A percentile compares a stretch with the other conserved stretches of the same genome.
Evolutionary conservation across 2,888 invertebrate species (phyloP).

Genomic region (Bugula neritina): DNA sequence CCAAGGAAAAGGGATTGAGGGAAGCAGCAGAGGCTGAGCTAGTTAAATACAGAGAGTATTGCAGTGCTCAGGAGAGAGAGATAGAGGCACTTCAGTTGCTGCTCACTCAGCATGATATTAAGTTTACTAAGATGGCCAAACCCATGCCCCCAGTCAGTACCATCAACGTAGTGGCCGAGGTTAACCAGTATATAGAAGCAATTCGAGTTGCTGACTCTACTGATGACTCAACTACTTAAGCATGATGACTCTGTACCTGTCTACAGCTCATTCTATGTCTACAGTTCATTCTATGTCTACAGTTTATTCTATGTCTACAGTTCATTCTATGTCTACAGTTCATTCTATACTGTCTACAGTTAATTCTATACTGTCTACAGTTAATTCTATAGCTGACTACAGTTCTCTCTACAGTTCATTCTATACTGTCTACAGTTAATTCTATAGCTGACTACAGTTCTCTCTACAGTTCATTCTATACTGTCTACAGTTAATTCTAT

Average conservation of each 20-base stretch:
- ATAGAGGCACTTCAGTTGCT: constrained; percentile 47
- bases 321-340: too few species aligned
- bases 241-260: neutral
- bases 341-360: too few species aligned
- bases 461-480: too few species aligned
- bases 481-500: too few species aligned
- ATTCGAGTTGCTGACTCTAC: neutral
- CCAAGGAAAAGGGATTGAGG: constrained; percentile 42
- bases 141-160: constrained; percentile 37
- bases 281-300: too few species aligned
- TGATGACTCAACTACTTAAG: neutral
- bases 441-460: too few species aligned
- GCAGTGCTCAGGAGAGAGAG: constrained; percentile 49
- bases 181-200: constrained; percentile 32
- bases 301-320: too few species aligned
- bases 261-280: too few species aligned
- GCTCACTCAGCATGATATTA: constrained; percentile 48
- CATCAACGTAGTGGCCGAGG: constrained; percentile 46
- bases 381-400: too few species aligned
- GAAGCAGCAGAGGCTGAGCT: constrained; percentile 52
- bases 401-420: too few species aligned
- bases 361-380: too few species aligned
- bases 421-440: too few species aligned
- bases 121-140: constrained; percentile 34
- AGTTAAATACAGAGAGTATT: constrained; percentile 49